Evolutionary conservation across 2,888 invertebrate genomes (phyloP).

Genomic region (Euphydryas editha): DNA sequence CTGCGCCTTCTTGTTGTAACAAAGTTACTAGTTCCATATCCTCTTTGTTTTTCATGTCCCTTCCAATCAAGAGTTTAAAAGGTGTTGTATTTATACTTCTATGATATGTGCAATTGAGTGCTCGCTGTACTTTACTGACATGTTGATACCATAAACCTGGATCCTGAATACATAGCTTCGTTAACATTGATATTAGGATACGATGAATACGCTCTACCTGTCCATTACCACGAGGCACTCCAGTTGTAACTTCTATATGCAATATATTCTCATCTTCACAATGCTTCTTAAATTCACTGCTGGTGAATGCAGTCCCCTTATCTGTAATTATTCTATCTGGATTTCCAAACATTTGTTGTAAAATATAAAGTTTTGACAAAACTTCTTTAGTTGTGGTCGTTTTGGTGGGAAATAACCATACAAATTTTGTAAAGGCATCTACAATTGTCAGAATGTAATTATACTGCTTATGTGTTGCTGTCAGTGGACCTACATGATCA

Average conservation of each 20-base stretch:
- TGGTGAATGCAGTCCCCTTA: conserved; percentile 56
- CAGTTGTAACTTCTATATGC: conserved; percentile 50
- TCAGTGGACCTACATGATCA: conserved; percentile 56
- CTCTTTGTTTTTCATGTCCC: conserved; percentile 36
- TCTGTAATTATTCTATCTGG: conserved; percentile 55
- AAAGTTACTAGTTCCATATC: conserved; percentile 42
- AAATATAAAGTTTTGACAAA: conserved; percentile 44
- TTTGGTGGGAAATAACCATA: conserved; percentile 56
- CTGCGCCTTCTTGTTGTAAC: conserved; percentile 48
- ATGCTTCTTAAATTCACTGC: no score
- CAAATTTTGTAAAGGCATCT: no score
- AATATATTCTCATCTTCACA: no score
- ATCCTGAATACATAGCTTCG: conserved; percentile 31
- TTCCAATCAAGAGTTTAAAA: conserved; percentile 42
- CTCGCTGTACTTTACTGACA: conserved; percentile 37
- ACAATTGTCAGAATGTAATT: no score
- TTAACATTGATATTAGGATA: conserved; percentile 29
- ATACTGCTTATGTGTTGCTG: conserved; percentile 52
- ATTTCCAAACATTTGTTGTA: conserved; percentile 53
- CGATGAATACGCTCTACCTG: conserved; percentile 45
- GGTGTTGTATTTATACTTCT: conserved; percentile 40
- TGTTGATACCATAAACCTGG: conserved; percentile 31
- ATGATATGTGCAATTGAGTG: conserved; percentile 43
- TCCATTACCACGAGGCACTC: conserved; percentile 56
- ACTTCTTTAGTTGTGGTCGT: conserved; percentile 50